These are phyloP conservation scores for Antennarius maculatus DNA, from an alignment of 2,797 vertebrate genomes.

Conservation along the genomic window DNA sequence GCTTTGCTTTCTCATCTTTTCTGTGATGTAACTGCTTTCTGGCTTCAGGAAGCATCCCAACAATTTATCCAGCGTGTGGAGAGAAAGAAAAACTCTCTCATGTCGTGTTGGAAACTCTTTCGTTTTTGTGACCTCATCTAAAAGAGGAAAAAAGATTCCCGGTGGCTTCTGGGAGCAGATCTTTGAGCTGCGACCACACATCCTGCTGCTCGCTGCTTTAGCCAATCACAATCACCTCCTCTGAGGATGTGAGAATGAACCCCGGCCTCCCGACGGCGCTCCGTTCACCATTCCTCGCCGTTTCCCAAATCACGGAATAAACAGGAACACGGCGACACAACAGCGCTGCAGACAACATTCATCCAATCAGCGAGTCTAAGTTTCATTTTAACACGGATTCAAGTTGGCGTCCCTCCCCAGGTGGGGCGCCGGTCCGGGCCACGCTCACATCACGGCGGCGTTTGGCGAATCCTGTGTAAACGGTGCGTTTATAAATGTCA, in stretches of 20 bases:
- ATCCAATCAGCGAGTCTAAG: conserved; percentile 2
- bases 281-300: conserved; percentile 18
- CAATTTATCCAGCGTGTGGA: neutral
- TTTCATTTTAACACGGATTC: conserved; percentile 5
- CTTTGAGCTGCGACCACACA: neutral
- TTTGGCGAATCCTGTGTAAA: conserved; percentile 52
- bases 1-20: neutral
- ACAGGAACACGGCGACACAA: neutral
- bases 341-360: neutral
- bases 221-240: neutral
- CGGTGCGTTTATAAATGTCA: conserved; percentile 32
- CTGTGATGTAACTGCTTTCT: no score
- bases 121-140: neutral
- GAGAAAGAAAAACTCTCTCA: neutral
- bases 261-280: neutral
- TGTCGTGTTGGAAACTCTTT: neutral
- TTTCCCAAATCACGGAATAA: conserved; percentile 26
- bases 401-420: conserved; percentile 26
- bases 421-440: conserved; percentile 16
- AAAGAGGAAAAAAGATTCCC: neutral
- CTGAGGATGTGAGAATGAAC: neutral
- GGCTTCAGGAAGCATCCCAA: neutral
- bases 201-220: neutral
- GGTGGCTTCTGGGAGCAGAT: neutral
- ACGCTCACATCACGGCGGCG: conserved; percentile 20